These are phyloP conservation scores for Ptychoptera albimana DNA, from an alignment of 2,888 invertebrate genomes.

Conservation along the genomic window DNA sequence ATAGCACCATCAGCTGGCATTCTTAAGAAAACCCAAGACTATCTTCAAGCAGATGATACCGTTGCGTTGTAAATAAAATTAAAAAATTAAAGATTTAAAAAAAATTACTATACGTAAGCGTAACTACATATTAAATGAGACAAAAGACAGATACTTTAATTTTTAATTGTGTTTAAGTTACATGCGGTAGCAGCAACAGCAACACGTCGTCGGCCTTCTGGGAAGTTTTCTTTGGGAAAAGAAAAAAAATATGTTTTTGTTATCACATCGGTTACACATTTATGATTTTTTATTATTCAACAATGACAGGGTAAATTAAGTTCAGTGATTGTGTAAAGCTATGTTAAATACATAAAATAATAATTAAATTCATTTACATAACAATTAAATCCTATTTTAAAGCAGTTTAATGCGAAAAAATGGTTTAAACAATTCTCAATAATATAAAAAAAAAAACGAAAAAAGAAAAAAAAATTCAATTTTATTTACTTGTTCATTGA, in stretches of 20 bases:
- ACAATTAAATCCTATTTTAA: neutral
- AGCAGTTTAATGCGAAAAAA: neutral
- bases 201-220: no score
- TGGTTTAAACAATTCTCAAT: no score
- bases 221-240: no score
- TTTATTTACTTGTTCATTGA: neutral
- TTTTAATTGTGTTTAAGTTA: no score
- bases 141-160: no score
- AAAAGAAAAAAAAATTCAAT: neutral
- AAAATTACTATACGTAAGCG: neutral
- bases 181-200: no score
- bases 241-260: no score
- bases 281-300: no score
- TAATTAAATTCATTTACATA: neutral
- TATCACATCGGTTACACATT: no score
- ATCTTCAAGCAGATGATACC: conserved; percentile 22
- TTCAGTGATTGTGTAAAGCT: neutral
- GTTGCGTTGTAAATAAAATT: conserved; percentile 21
- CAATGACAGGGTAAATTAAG: no score
- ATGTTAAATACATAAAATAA: neutral
- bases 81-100: neutral
- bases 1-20: neutral
- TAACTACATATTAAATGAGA: neutral
- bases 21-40: conserved; percentile 1
- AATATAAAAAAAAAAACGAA: neutral